These are phyloP conservation scores for Muraenolepis orangiensis DNA, from an alignment of 2,797 vertebrate genomes.

Conservation along the genomic window DNA sequence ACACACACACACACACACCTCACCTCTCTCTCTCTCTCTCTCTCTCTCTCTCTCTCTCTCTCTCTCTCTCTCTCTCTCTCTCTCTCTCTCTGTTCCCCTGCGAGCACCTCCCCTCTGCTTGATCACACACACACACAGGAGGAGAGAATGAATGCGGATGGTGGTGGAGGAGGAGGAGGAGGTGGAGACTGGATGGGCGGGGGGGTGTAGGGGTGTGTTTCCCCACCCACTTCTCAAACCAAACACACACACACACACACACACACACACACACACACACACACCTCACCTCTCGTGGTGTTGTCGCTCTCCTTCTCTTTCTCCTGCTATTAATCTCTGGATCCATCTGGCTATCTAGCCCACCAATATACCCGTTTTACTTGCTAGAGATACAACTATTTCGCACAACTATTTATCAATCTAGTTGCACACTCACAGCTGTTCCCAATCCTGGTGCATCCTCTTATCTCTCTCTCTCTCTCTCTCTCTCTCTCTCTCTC, in stretches of 20 bases:
- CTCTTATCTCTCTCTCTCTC: constrained; percentile 18
- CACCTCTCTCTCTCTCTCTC: not conserved
- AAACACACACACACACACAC: not conserved
- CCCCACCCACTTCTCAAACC: not conserved
- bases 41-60: not conserved
- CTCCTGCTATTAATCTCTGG: not conserved
- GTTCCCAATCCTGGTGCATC: constrained; percentile 9
- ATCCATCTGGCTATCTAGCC: not conserved
- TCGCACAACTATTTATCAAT: too few species aligned
- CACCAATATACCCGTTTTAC: not conserved
- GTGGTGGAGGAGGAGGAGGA: constrained; percentile 50
- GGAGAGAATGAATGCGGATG: constrained; percentile 47
- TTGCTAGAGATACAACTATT: too few species aligned
- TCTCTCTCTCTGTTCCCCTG: constrained; percentile 18
- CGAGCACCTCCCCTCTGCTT: constrained; percentile 59
- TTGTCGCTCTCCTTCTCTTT: not conserved
- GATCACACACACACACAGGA: constrained; percentile 41
- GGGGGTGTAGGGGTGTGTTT: not conserved
- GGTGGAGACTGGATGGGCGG: constrained; percentile 6
- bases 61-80: constrained; percentile 21
- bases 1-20: not conserved
- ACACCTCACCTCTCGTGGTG: not conserved
- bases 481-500: constrained; percentile 12
- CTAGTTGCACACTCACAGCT: too few species aligned
- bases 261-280: not conserved